Base-by-base conservation (phyloP, 1,140 invertebrate genomes). In the Ptiloglossa arizonensis region DNA sequence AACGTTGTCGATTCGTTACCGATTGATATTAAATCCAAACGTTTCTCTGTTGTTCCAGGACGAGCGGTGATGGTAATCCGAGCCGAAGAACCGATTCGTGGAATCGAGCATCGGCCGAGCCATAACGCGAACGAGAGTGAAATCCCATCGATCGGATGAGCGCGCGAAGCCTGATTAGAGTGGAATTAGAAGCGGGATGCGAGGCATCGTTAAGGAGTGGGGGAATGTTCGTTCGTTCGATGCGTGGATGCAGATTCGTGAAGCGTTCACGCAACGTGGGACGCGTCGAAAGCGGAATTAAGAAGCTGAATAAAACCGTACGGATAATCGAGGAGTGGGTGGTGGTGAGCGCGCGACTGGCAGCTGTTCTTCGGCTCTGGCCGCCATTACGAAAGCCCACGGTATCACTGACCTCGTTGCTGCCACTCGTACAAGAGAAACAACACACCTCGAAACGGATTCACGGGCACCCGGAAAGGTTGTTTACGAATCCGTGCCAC, bases 371-470 rank as follows among this genome's bases (percentile, higher is more conserved):
- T 56, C 52, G 56, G 69, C 50, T 76, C 67, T 59, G 38, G 32
- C 74, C 66, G 80, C 80, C 80, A 86, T 88, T 87, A 82, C 84
- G 81, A 87, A 84, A 86, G 82, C 73, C 29, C 66, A 80, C 83
- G 79, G 86, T 91, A 90, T 88, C 88, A 85, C 86, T 87, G 88
- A 90, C 86, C 88, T 86, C 86, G 81, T 89, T 89, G 85, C 86
- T 52, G 19, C 19, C 57, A 50, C 15, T 32, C 38, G 56, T 19
- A 48, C 4, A 32, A 41, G 29, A 29, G 29, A 69, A 52, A 54
- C n/a, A n/a, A n/a, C 27, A 22, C 17, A 32, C 29, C 62, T 19
- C 50, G 54, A 50, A 69, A 59, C 29, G 19, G 44, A 60, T 67
- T 68, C 27, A 13, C n/a, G 22, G n/a, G 9, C 63, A 29, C 15